Percentiles rank a stretch among this genome's conserved stretches.
Conservation (phyloP, 2,888 invertebrate species). For the Tipula helvola region DNA sequence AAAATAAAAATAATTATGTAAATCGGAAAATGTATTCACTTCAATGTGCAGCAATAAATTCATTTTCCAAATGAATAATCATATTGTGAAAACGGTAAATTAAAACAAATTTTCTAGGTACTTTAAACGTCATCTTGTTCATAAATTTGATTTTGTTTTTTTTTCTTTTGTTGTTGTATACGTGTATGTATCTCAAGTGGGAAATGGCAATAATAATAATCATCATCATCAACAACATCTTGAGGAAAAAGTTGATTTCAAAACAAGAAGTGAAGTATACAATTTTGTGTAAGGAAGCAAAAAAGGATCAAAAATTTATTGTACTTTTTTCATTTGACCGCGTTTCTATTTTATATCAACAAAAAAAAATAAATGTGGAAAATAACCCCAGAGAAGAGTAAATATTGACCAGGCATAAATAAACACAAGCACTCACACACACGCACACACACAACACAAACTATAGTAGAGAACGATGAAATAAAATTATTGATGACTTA, state of each 20-base stretch:
- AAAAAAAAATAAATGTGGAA: background rate
- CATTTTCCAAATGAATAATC: background rate
- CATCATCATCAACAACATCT: background rate
- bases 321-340: background rate
- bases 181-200: background rate
- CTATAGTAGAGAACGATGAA: background rate
- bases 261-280: background rate
- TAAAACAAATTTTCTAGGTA: background rate
- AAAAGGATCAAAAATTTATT: background rate
- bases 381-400: background rate
- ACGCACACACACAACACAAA: background rate
- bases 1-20: background rate
- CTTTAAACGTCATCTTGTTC: constrained; percentile 4
- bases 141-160: background rate
- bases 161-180: background rate
- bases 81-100: background rate
- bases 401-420: background rate
- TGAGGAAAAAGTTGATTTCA: background rate
- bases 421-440: too few species aligned
- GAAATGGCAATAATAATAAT: background rate
- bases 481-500: constrained; percentile 4
- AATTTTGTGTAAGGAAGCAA: background rate
- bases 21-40: background rate
- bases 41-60: background rate
- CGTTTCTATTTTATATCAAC: background rate